Evolutionary conservation across 2,888 invertebrate genomes (phyloP).

Genomic region (Macaria notata): DNA sequence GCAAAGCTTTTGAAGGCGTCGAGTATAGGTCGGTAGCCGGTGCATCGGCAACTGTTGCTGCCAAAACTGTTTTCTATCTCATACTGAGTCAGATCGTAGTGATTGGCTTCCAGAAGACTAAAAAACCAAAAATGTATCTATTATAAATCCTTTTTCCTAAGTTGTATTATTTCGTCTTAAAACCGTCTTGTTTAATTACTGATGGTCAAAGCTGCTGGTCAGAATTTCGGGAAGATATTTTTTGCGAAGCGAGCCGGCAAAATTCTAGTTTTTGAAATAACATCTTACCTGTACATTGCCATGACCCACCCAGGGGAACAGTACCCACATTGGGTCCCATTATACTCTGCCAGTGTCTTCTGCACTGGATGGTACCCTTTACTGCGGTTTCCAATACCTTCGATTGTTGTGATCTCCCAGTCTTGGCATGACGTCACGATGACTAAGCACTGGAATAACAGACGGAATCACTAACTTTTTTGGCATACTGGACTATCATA

Average conservation of each 20-base stretch:
- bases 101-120: slow-evolving; percentile 36
- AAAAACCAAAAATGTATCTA: slow-evolving; percentile 1
- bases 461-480: no score
- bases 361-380: slow-evolving; percentile 86
- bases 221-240: no score
- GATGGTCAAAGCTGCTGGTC: no score
- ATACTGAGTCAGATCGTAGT: slow-evolving; percentile 36
- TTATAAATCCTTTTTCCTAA: no score
- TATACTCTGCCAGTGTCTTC: slow-evolving; percentile 81
- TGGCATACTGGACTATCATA: no score
- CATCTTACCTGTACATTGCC: slow-evolving; percentile 85
- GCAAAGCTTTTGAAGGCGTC: slow-evolving; percentile 91
- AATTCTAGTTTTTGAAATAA: no score
- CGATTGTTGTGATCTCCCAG: slow-evolving; percentile 86
- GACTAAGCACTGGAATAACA: slow-evolving; percentile 78
- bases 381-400: slow-evolving; percentile 85
- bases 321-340: slow-evolving; percentile 88
- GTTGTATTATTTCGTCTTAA: no score
- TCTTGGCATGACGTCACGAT: slow-evolving; percentile 83
- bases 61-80: slow-evolving; percentile 89
- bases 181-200: no score
- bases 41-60: slow-evolving; percentile 90
- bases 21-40: slow-evolving; percentile 89
- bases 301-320: slow-evolving; percentile 90
- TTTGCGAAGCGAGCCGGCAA: no score